Evolutionary conservation across 1,140 invertebrate genomes (phyloP).

Genomic region (Macrocentrus cingulum): DNA sequence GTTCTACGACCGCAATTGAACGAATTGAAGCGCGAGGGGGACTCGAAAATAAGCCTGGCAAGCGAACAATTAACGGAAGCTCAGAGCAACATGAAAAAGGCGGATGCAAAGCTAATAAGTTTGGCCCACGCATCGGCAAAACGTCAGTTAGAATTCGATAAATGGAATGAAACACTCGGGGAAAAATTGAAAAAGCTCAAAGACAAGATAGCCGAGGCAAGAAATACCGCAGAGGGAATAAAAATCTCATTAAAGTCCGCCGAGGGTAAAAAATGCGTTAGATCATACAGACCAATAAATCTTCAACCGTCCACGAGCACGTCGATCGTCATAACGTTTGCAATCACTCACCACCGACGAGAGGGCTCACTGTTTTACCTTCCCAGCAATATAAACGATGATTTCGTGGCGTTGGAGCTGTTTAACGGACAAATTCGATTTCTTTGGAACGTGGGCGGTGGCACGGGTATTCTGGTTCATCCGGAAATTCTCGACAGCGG

Average conservation of each 20-base stretch:
- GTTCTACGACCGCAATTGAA: slow-evolving; percentile 57
- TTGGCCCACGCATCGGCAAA: slow-evolving; percentile 58
- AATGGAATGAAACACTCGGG: slow-evolving; percentile 65
- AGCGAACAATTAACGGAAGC: slow-evolving; percentile 61
- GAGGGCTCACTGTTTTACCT: slow-evolving; percentile 72
- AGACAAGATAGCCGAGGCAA: slow-evolving; percentile 74
- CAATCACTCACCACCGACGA: slow-evolving; percentile 62
- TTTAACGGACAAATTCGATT: slow-evolving; percentile 73
- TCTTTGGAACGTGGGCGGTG: slow-evolving; percentile 77
- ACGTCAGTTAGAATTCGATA: slow-evolving; percentile 62
- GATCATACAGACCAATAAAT: slow-evolving; percentile 69
- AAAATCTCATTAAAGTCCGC: slow-evolving; percentile 73
- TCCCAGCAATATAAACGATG: slow-evolving; percentile 63
- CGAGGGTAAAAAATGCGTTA: slow-evolving; percentile 67
- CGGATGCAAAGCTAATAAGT: slow-evolving; percentile 60
- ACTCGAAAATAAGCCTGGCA: slow-evolving; percentile 59
- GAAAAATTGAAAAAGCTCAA: slow-evolving; percentile 68
- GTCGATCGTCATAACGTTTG: slow-evolving; percentile 69
- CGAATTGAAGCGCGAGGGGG: slow-evolving; percentile 62
- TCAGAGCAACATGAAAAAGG: slow-evolving; percentile 61
- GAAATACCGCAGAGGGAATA: slow-evolving; percentile 80
- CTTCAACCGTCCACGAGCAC: slow-evolving; percentile 72
- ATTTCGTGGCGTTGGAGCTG: slow-evolving; percentile 81
- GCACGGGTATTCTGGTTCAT: slow-evolving; percentile 66
- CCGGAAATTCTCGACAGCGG: slow-evolving; percentile 62